A percentile compares a stretch with the other conserved stretches of the same genome.
Evolutionary conservation across 2,888 invertebrate species (phyloP).

Genomic region (Drosophila atroscutellata): DNA sequence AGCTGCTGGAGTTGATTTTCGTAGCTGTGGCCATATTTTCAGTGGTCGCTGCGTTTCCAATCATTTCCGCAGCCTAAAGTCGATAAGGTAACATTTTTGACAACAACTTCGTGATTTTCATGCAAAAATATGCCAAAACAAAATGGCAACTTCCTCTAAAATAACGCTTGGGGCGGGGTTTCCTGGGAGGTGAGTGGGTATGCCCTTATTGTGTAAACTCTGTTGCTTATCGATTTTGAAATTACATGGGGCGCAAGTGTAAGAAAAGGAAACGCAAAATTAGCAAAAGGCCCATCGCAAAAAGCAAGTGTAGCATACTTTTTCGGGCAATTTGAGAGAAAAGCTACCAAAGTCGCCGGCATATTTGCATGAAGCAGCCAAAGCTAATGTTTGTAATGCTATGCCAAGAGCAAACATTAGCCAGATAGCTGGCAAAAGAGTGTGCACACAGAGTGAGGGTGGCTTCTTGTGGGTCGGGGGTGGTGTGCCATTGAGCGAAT

Average conservation of each 20-base stretch:
- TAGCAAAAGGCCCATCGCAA: slow-evolving; percentile 42
- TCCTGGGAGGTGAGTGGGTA: neutral
- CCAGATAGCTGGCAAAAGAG: slow-evolving; percentile 64
- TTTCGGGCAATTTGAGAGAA: slow-evolving; percentile 59
- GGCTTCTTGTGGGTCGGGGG: neutral
- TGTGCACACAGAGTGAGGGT: slow-evolving; percentile 21
- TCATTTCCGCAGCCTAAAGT: slow-evolving; percentile 54
- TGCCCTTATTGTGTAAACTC: slow-evolving; percentile 25
- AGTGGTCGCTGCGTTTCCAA: slow-evolving; percentile 62
- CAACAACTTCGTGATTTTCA: slow-evolving; percentile 77
- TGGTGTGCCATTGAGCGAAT: neutral
- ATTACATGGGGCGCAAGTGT: slow-evolving; percentile 59
- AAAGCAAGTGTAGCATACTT: slow-evolving; percentile 65
- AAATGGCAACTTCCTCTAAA: slow-evolving; percentile 17
- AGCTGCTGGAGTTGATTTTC: slow-evolving; percentile 13
- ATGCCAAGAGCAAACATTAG: slow-evolving; percentile 73
- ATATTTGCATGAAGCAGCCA: slow-evolving; percentile 70
- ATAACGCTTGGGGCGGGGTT: neutral
- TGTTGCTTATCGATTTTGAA: slow-evolving; percentile 76
- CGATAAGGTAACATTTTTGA: slow-evolving; percentile 73
- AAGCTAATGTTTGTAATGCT: slow-evolving; percentile 68
- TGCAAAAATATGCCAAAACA: slow-evolving; percentile 67
- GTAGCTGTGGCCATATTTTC: slow-evolving; percentile 50
- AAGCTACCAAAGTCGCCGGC: slow-evolving; percentile 35
- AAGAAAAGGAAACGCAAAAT: slow-evolving; percentile 69